Evolutionary conservation across 2,113 vertebrate species (phyloP), one percentile per base, ranked within the genome.

Genomic region (Cyprinodon brontotheroides): DNA sequence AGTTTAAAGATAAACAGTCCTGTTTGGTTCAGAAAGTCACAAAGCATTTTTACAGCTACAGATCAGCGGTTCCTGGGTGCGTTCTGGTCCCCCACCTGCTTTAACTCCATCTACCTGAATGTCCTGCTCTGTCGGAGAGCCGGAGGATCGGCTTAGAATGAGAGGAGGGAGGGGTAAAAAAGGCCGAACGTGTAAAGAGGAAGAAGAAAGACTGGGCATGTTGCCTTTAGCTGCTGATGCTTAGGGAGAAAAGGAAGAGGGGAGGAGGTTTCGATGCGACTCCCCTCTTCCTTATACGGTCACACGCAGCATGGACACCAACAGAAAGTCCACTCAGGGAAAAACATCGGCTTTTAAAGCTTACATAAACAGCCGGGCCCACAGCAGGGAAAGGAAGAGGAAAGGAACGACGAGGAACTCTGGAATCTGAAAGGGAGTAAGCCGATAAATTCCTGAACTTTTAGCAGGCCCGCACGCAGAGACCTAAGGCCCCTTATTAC

Each of bases 271-370:
- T 84, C 38, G 79, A 77, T 81, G 82, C 80, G 80, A 91, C 81
- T 90, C 86, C 84, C 73, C 87, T 29, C 29, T 65, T 91, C 94
- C 94, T 92, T 94, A 93, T 94, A 94, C 79, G 92, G 94, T 93
- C 92, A 93, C 91, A 91, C 81, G 86, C 84, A 86, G 89, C 82
- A 86, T 71, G 88, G 93, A 88, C 85, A 83, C 15, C 1, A 74
- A 89, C 76, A 62, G 65, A 83, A 74, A 83, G 85, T 87, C 77
- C 77, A 73, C 87, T 68, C 67, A 75, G 74, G 76, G 82, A 91
- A 93, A 29, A 92, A 89, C 88, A 90, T 88, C 85, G 86, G 90
- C 88, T 88, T 91, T 92, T 92, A 84, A 79, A 89, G 86, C 91
- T 92, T 88, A 66, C 83, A 85, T 93, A 93, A 93, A 94, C 93